A percentile compares a stretch with the other conserved stretches of the same genome.
Conservation (phyloP, 2,888 invertebrate genomes). For the Trissoscelio sp. region DNA sequence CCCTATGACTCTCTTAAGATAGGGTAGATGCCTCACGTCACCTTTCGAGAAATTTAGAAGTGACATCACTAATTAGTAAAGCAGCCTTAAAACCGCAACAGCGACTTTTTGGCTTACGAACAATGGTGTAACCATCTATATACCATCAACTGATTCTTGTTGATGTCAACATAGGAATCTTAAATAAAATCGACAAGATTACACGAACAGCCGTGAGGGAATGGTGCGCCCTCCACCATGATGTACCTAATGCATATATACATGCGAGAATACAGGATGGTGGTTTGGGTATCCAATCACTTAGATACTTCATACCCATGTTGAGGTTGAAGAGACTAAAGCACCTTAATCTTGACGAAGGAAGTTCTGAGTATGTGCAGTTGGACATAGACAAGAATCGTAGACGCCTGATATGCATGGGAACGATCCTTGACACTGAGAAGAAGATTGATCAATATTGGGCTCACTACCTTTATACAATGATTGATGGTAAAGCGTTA, state of each 20-base stretch:
- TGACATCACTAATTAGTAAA: background rate
- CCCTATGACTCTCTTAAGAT: background rate
- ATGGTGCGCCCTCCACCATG: constrained; percentile 76
- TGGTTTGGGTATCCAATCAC: constrained; percentile 71
- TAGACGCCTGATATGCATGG: background rate
- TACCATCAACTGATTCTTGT: constrained; percentile 76
- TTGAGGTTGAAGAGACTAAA: constrained; percentile 5
- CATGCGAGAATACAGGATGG: constrained; percentile 74
- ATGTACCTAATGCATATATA: constrained; percentile 75
- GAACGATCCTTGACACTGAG: background rate
- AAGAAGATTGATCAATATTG: constrained; percentile 14
- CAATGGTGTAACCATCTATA: constrained; percentile 43
- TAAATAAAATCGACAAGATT: constrained; percentile 77
- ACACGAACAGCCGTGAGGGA: constrained; percentile 71
- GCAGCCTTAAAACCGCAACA: constrained; percentile 69
- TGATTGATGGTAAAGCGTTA: constrained; percentile 27
- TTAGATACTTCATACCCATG: constrained; percentile 45
- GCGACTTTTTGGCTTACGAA: constrained; percentile 59
- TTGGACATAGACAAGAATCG: background rate
- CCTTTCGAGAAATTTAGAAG: background rate
- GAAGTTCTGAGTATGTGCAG: background rate
- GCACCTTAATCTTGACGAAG: background rate
- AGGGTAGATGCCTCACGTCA: no score
- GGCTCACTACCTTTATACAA: constrained; percentile 9
- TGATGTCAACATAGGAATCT: constrained; percentile 62